A percentile compares a stretch with the other conserved stretches of the same genome.
These are phyloP conservation scores for Onychomys torridus DNA, from an alignment of 2,797 vertebrate species.

Conservation along the genomic window DNA sequence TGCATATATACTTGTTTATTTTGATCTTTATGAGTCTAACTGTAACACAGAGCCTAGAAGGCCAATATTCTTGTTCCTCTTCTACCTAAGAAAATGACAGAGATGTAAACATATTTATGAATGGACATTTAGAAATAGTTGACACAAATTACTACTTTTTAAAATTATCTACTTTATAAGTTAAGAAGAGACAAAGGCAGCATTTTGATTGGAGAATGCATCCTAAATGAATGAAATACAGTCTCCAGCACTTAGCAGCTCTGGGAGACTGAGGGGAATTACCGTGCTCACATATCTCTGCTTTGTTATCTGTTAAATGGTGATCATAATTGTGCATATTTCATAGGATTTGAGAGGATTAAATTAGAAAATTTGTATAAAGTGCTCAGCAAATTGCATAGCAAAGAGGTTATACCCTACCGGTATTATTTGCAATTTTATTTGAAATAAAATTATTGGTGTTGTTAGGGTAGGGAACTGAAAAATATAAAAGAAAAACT, in stretches of 20 bases:
- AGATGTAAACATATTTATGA: background rate
- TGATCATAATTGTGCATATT: slow-evolving; percentile 14
- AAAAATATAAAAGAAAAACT: slow-evolving; percentile 11
- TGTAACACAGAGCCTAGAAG: background rate
- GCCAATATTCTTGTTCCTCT: background rate
- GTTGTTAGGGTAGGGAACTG: background rate
- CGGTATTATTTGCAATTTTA: slow-evolving; percentile 10
- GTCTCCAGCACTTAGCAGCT: background rate
- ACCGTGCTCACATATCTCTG: background rate
- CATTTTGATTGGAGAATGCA: background rate
- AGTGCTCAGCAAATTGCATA: background rate
- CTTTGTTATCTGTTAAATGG: slow-evolving; percentile 28
- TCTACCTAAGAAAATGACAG: background rate
- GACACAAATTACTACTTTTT: background rate
- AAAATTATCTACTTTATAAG: background rate
- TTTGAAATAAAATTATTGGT: slow-evolving; percentile 36
- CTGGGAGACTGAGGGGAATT: background rate
- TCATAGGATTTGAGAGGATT: slow-evolving; percentile 8
- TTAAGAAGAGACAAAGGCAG: slow-evolving; percentile 4
- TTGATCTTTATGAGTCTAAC: background rate
- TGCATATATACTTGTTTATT: background rate
- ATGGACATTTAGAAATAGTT: background rate
- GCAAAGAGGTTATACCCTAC: background rate
- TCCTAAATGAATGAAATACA: slow-evolving; percentile 6
- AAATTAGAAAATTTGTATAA: slow-evolving; percentile 46